Evolutionary conservation across 1,140 invertebrate species (phyloP), one percentile per base, ranked within the genome.

Genomic region (Platyscapa corneri): DNA sequence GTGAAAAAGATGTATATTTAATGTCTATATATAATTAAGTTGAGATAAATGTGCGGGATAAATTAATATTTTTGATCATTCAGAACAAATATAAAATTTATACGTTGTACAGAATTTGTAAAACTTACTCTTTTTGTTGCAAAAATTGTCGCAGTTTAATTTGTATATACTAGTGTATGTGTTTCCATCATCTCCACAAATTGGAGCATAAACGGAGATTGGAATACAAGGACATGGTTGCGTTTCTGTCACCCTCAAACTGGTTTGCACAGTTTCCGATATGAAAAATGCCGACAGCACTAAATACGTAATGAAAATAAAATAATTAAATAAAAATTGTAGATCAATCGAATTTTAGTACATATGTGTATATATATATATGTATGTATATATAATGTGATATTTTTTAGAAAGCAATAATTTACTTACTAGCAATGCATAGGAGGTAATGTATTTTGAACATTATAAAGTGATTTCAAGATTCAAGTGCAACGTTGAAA

Each of bases 151-250:
- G 30, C 79, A 82, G 3, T 18, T 30, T 3, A 82, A 12, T 10
- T 82, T 82, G 2, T 16, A 30, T 70, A 37, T 42, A 72, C 20
- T 82, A 27, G 2, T 7, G 18, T 72, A 82, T 3, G 79, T 82
- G 23, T 18, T 3, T 20, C 46, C 46, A 32, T 82, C 30, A 53
- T 5, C 42, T 70, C 79, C 79, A 39, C 79, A 82, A 23, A 82
- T 46, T 20, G 79, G 79, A 53, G 5, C 12, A 14, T 53, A 82
- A 18, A 82, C 5, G 1, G 49, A 65, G 20, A 82, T 82, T 27
- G 79, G 0, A 16, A 10, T 3, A 53, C 79, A 82, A 53, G 2
- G 0, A 37, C 79, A 82, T 1, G 42, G 27, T 76, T 2, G 23
- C 30, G 42, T 39, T 10, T 27, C 14, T 60, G 3, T 23, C n/a